Evolutionary conservation across 2,113 vertebrate genomes (phyloP).

Genomic region (Macroglossus sobrinus): DNA sequence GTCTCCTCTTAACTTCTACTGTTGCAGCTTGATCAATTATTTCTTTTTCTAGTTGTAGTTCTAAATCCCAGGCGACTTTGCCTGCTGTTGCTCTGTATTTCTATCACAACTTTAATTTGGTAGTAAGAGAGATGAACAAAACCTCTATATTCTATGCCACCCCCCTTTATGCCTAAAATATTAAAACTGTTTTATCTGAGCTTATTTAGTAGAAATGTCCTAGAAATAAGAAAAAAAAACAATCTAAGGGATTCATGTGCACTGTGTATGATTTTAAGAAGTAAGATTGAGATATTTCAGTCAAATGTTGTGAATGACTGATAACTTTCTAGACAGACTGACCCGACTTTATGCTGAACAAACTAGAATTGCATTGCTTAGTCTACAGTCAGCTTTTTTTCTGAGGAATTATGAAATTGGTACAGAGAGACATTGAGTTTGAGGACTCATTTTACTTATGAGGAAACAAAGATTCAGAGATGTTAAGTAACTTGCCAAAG

Average conservation of each 20-base stretch:
- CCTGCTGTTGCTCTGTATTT: too few relatives aligned
- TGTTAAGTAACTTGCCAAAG: not conserved
- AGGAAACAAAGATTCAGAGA: not conserved
- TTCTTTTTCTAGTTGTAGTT: too few relatives aligned
- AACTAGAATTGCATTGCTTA: not conserved
- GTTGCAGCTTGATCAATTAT: too few relatives aligned
- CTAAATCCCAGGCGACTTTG: too few relatives aligned
- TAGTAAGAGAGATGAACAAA: too few relatives aligned
- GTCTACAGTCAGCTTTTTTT: not conserved
- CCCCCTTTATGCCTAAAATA: not conserved
- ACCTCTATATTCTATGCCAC: too few relatives aligned
- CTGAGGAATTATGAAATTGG: not conserved
- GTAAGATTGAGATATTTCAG: not conserved
- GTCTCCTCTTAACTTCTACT: too few relatives aligned
- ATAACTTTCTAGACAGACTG: not conserved
- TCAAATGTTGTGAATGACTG: not conserved
- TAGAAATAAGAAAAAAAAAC: not conserved
- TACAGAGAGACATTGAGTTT: not conserved
- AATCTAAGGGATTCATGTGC: not conserved
- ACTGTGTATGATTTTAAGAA: not conserved
- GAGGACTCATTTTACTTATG: not conserved
- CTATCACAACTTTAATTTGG: too few relatives aligned
- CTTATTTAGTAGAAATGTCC: not conserved
- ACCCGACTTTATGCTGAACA: not conserved
- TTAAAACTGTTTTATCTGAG: not conserved